Percentiles rank a stretch among this genome's conserved stretches.
phyloP scores from a whole-genome alignment of 2,113 vertebrate species.

The Tympanuchus pallidicinctus region DNA sequence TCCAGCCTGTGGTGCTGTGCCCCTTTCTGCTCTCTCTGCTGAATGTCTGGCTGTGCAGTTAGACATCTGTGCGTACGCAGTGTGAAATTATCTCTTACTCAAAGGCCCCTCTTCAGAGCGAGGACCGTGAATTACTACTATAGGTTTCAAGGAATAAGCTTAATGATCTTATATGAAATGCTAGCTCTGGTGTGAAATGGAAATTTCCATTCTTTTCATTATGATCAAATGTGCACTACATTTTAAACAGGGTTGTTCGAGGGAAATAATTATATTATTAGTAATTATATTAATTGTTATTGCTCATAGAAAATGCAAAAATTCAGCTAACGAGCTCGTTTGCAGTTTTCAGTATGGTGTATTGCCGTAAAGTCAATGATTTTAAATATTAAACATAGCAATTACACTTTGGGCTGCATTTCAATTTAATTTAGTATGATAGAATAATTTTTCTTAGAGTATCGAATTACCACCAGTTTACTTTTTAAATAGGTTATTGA shows the following conservation, averaged over 20 bases:
- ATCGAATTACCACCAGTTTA: neutral
- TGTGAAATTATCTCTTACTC: neutral
- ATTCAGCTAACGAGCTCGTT: neutral
- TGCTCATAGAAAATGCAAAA: neutral
- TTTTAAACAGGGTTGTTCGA: neutral
- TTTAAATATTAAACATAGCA: conserved; percentile 27
- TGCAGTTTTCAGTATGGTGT: neutral
- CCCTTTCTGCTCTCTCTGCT: accelerated
- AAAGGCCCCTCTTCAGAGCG: neutral
- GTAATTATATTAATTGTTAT: no score
- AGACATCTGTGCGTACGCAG: accelerated
- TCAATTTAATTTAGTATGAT: neutral
- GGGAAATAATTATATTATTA: neutral
- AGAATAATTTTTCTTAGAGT: neutral
- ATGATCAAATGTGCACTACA: neutral
- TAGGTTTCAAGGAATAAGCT: neutral
- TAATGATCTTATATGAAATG: neutral
- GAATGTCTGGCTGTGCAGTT: neutral
- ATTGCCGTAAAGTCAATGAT: neutral
- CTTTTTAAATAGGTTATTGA: neutral
- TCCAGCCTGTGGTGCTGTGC: accelerated
- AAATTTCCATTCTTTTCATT: neutral
- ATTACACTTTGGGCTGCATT: neutral
- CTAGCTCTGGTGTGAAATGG: neutral
- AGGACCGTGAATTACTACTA: neutral